phyloP scores from a whole-genome alignment of 37 sponge, comb jelly and placozoan genomes.

The Cliona cf. orientalis region DNA sequence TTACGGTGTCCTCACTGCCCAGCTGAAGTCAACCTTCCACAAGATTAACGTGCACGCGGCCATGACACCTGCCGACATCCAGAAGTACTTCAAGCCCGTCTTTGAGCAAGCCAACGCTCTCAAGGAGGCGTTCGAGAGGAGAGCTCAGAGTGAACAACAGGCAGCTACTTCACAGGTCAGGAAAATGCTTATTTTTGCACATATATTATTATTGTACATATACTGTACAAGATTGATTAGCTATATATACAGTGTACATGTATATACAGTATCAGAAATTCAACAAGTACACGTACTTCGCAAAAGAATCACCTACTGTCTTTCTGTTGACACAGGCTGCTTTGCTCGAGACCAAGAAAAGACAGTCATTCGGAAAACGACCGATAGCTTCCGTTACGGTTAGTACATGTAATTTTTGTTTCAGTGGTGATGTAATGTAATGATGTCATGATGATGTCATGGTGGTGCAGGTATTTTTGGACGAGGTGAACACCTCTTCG shows the following conservation, averaged over 20 bases:
- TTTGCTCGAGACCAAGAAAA: too few species aligned
- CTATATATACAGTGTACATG: not conserved
- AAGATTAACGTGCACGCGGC: constrained; percentile 86
- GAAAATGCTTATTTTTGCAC: not conserved
- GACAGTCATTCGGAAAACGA: too few species aligned
- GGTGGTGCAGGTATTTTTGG: constrained; percentile 85
- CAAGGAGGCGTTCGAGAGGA: constrained; percentile 11
- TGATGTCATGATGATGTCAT: too few species aligned
- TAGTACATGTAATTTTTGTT: too few species aligned
- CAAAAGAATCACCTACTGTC: too few species aligned
- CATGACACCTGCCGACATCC: constrained; percentile 76
- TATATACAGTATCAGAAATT: not conserved
- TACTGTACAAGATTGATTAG: not conserved
- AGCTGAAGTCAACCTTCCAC: constrained; percentile 59
- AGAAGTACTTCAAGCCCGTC: constrained; percentile 31
- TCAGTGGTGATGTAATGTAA: too few species aligned
- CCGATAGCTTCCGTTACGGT: too few species aligned
- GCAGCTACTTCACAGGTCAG: not conserved
- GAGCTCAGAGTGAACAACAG: not conserved
- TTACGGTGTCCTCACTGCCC: constrained; percentile 41
- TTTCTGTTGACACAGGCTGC: too few species aligned
- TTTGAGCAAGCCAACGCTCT: constrained; percentile 55
- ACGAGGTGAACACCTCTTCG: constrained; percentile 92
- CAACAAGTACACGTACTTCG: too few species aligned
- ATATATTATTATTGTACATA: too few species aligned